phyloP scores from a whole-genome alignment of 1,140 invertebrate species.

The Atta colombica region DNA sequence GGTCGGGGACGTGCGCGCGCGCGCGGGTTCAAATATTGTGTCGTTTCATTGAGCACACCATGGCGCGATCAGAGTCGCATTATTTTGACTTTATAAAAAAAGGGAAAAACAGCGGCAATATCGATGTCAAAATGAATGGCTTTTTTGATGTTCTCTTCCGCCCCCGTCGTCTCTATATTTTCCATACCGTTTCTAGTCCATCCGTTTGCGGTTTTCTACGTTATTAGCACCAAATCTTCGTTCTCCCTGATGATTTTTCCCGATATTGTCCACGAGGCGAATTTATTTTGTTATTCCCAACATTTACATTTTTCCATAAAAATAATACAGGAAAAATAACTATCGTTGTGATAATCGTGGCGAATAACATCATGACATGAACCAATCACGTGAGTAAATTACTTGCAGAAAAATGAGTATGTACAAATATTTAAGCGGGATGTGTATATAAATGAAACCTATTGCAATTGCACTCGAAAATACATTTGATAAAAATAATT shows the following conservation, averaged over 20 bases:
- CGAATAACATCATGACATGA: slow-evolving; percentile 27
- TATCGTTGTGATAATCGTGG: slow-evolving; percentile 33
- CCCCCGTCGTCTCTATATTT: neutral
- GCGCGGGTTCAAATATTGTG: slow-evolving; percentile 81
- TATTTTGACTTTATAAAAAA: slow-evolving; percentile 69
- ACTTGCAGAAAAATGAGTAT: slow-evolving; percentile 55
- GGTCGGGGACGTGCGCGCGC: slow-evolving; percentile 38
- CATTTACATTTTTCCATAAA: slow-evolving; percentile 33
- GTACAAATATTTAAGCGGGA: slow-evolving; percentile 60
- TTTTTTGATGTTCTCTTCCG: neutral
- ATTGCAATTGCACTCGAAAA: slow-evolving; percentile 39
- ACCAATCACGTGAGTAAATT: slow-evolving; percentile 54
- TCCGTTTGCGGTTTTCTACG: slow-evolving; percentile 1
- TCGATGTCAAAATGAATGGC: slow-evolving; percentile 59
- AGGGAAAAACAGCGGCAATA: slow-evolving; percentile 21
- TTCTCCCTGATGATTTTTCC: neutral
- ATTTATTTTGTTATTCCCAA: slow-evolving; percentile 42
- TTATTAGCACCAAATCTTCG: slow-evolving; percentile 1
- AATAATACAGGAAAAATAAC: slow-evolving; percentile 32
- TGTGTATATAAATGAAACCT: slow-evolving; percentile 47
- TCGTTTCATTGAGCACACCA: slow-evolving; percentile 75
- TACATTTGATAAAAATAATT: slow-evolving; percentile 51
- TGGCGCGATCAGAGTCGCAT: slow-evolving; percentile 80
- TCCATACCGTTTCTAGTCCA: neutral
- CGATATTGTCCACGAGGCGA: slow-evolving; percentile 1